A percentile compares a stretch with the other conserved stretches of the same genome.
phyloP scores from a whole-genome alignment of 2,888 invertebrate genomes.

The Parnassius apollo region DNA sequence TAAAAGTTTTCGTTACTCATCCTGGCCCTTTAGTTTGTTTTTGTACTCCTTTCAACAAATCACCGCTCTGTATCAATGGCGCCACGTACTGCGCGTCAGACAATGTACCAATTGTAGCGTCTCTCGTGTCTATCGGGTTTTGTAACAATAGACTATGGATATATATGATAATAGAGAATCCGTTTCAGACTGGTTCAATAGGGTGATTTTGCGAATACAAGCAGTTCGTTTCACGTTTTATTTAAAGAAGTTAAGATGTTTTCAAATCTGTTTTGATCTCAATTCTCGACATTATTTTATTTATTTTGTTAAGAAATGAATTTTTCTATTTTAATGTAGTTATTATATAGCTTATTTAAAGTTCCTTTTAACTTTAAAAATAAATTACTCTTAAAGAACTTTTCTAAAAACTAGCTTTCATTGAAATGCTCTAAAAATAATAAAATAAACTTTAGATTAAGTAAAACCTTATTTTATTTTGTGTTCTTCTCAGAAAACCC shows the following conservation, averaged over 20 bases:
- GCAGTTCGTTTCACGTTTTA: too few species aligned
- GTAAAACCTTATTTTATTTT: too few species aligned
- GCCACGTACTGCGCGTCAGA: conserved; percentile 97
- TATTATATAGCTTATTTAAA: background rate
- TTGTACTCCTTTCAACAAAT: conserved; percentile 86
- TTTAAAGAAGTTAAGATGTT: too few species aligned
- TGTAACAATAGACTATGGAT: conserved; percentile 54
- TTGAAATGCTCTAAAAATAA: background rate
- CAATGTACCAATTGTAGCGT: conserved; percentile 93
- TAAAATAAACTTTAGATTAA: conserved; percentile 62
- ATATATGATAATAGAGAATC: conserved; percentile 6
- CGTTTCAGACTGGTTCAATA: background rate
- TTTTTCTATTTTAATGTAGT: too few species aligned
- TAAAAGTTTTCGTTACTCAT: conserved; percentile 89
- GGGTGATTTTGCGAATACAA: too few species aligned
- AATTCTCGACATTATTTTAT: too few species aligned
- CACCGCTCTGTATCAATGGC: conserved; percentile 92
- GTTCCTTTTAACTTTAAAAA: too few species aligned
- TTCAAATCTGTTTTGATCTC: too few species aligned
- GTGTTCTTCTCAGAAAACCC: too few species aligned
- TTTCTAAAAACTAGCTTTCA: background rate
- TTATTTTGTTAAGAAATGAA: background rate
- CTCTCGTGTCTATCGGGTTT: conserved; percentile 93
- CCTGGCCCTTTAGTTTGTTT: conserved; percentile 78
- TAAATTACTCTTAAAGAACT: background rate